phyloP scores from a whole-genome alignment of 2,797 vertebrate genomes.

The Coluber constrictor region DNA sequence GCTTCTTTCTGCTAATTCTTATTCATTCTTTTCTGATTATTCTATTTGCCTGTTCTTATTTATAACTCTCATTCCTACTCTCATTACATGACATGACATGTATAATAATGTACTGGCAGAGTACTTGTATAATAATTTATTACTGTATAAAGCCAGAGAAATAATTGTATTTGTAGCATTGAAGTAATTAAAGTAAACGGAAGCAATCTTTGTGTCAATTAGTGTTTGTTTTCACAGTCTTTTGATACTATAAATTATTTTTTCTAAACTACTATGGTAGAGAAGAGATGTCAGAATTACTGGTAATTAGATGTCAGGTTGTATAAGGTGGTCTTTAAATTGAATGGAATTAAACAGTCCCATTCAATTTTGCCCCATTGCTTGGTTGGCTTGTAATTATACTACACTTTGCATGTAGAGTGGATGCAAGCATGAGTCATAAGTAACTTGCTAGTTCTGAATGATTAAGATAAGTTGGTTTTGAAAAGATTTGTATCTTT shows the following conservation, averaged over 20 bases:
- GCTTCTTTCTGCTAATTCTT: neutral
- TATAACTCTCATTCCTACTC: neutral
- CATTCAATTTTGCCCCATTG: accelerated
- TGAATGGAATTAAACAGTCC: neutral
- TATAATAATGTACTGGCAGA: neutral
- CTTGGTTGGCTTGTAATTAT: constrained; percentile 29
- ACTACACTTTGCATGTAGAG: neutral
- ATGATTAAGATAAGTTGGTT: constrained; percentile 51
- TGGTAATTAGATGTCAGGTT: neutral
- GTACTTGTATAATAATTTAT: neutral
- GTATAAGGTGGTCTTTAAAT: neutral
- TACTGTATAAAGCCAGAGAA: neutral
- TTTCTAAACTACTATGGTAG: neutral
- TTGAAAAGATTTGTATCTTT: constrained; percentile 74
- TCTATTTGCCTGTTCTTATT: neutral
- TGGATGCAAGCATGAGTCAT: neutral
- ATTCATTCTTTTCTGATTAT: neutral
- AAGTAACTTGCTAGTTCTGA: accelerated
- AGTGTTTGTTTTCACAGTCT: neutral
- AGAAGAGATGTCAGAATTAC: neutral
- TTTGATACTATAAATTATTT: neutral
- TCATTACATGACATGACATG: no score
- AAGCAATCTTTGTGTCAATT: neutral
- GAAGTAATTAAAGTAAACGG: neutral
- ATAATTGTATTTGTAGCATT: neutral